These are phyloP conservation scores for Araneus ventricosus DNA, from an alignment of 1,140 invertebrate species.

Conservation along the genomic window DNA sequence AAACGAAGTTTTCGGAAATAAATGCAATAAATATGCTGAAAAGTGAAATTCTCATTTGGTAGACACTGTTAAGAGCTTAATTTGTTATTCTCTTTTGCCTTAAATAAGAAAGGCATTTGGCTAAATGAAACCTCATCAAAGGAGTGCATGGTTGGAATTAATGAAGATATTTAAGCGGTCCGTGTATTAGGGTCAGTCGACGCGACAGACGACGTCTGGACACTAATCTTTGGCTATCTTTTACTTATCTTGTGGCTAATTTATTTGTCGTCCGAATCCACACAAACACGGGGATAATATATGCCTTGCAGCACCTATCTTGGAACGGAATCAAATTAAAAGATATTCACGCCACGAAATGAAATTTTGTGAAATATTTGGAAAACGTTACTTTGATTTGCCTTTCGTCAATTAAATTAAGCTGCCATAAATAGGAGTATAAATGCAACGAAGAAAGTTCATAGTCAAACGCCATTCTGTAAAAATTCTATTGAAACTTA, in stretches of 20 bases:
- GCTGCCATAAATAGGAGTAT: too few relatives aligned
- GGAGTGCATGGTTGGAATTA: background rate
- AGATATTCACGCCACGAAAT: background rate
- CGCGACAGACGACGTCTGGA: constrained; percentile 23
- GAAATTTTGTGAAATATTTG: background rate
- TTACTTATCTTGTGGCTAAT: background rate
- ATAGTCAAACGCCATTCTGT: too few relatives aligned
- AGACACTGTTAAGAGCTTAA: too few relatives aligned
- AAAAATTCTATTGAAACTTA: too few relatives aligned
- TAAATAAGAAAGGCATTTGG: too few relatives aligned
- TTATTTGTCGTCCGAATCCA: background rate
- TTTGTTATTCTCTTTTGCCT: too few relatives aligned
- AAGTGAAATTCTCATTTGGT: too few relatives aligned
- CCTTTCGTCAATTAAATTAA: too few relatives aligned
- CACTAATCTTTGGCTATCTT: background rate
- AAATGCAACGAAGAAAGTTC: too few relatives aligned
- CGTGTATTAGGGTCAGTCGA: constrained; percentile 1
- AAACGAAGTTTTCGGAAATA: too few relatives aligned
- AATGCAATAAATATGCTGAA: too few relatives aligned
- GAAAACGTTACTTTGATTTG: background rate
- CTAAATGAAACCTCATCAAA: background rate
- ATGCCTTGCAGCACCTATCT: background rate
- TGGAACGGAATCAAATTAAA: background rate
- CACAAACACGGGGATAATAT: background rate
- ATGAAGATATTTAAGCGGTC: background rate